These are phyloP conservation scores for Dicerorhinus sumatrensis DNA, from an alignment of 2,113 vertebrate genomes.

Conservation along the genomic window DNA sequence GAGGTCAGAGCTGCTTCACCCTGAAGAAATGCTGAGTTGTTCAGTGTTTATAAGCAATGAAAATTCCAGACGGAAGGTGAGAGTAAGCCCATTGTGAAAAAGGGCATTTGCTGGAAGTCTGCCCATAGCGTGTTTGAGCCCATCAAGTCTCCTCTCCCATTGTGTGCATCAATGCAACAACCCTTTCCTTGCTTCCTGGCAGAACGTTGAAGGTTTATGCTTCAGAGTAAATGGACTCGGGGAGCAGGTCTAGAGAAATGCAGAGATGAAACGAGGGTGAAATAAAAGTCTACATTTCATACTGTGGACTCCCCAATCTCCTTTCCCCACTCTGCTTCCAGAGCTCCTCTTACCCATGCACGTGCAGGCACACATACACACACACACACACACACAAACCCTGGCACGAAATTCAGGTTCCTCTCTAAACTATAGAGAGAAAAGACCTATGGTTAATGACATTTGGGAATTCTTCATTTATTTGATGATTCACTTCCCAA, in stretches of 20 bases:
- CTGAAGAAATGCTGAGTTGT: not conserved
- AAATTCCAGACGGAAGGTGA: not conserved
- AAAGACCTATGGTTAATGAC: not conserved
- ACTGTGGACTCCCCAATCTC: too few species aligned
- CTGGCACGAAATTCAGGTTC: not conserved
- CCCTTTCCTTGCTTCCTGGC: not conserved
- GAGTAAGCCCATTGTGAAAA: not conserved
- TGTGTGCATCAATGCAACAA: not conserved
- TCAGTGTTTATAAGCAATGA: not conserved
- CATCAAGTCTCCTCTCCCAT: not conserved
- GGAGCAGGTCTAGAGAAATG: not conserved
- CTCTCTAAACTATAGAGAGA: not conserved
- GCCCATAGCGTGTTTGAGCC: not conserved
- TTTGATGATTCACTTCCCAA: not conserved
- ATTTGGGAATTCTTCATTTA: not conserved
- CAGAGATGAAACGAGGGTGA: not conserved
- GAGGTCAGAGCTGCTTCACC: slow-evolving; percentile 46
- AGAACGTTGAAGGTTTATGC: not conserved
- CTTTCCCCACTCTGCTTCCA: not conserved
- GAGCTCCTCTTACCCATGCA: not conserved
- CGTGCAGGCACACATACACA: too few species aligned
- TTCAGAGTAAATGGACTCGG: not conserved
- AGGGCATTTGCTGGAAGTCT: not conserved
- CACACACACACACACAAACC: not conserved
- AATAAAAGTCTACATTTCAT: not conserved